Percentiles rank a stretch among this genome's conserved stretches.
Conservation (phyloP, 2,113 vertebrate species). For the Rhynchomys soricoides region DNA sequence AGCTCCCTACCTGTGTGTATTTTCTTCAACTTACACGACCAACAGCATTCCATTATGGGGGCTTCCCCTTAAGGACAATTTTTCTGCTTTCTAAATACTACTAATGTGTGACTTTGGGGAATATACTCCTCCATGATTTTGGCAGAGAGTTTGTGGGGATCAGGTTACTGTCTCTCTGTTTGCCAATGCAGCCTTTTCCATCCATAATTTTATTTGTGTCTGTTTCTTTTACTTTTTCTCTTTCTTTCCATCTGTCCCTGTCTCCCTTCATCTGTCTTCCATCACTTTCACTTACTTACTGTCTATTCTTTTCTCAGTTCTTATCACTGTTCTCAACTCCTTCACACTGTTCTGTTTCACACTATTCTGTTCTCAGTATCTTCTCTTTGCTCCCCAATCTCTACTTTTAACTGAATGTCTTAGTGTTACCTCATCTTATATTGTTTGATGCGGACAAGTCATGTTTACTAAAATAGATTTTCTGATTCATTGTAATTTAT, state of each 20-base stretch:
- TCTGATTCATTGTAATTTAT: not conserved
- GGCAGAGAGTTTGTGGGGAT: accelerated
- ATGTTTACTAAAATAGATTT: not conserved
- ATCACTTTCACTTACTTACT: not conserved
- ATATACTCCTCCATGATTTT: not conserved
- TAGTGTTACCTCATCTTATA: not conserved
- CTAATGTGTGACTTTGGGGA: not conserved
- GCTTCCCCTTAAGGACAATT: too few species aligned
- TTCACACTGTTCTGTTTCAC: not conserved
- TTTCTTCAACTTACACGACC: not conserved
- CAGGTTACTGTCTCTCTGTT: not conserved
- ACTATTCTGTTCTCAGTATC: not conserved
- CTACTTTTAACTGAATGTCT: not conserved
- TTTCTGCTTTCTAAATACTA: not conserved
- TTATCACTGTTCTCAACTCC: not conserved
- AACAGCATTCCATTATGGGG: too few species aligned
- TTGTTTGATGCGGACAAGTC: not conserved
- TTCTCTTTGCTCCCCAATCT: not conserved
- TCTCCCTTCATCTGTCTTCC: not conserved
- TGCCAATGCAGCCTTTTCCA: not conserved
- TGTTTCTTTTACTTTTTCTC: not conserved
- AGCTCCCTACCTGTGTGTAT: not conserved
- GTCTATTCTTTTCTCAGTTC: not conserved
- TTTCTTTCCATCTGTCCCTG: not conserved
- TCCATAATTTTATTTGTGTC: not conserved